Evolutionary conservation across 2,113 vertebrate genomes (phyloP).

Genomic region (Piaya cayana): DNA sequence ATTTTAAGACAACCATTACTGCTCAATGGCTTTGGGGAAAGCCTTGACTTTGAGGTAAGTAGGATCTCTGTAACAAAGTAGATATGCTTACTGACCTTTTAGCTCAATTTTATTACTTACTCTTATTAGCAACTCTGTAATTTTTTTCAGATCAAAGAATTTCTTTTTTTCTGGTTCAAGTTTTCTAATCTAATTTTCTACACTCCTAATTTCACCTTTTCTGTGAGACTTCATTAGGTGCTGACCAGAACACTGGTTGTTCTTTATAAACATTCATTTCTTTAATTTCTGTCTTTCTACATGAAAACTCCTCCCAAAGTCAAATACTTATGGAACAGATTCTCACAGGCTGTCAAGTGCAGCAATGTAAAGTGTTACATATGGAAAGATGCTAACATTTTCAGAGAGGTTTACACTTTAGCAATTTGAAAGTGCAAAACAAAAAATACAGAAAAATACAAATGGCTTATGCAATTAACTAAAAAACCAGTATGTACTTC

Average conservation of each 20-base stretch:
- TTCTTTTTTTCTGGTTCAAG: background rate
- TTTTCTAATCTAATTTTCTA: background rate
- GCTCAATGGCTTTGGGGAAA: background rate
- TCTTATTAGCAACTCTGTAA: background rate
- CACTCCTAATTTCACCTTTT: background rate
- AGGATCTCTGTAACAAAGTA: background rate
- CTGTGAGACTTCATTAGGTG: background rate
- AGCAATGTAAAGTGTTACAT: background rate
- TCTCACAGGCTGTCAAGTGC: background rate
- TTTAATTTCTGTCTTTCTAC: background rate
- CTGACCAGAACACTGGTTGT: background rate
- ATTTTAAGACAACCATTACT: background rate
- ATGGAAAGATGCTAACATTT: background rate
- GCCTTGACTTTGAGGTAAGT: background rate
- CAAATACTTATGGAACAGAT: background rate
- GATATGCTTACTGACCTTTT: background rate
- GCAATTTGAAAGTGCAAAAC: background rate
- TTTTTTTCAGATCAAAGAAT: too few species aligned
- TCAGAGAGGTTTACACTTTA: background rate
- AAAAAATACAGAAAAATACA: background rate
- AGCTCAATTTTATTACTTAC: background rate
- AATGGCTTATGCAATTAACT: background rate
- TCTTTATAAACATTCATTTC: background rate
- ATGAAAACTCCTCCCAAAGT: background rate
- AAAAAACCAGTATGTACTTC: background rate